phyloP scores from a whole-genome alignment of 1,140 invertebrate species.

The Diachasmimorpha longicaudata region DNA sequence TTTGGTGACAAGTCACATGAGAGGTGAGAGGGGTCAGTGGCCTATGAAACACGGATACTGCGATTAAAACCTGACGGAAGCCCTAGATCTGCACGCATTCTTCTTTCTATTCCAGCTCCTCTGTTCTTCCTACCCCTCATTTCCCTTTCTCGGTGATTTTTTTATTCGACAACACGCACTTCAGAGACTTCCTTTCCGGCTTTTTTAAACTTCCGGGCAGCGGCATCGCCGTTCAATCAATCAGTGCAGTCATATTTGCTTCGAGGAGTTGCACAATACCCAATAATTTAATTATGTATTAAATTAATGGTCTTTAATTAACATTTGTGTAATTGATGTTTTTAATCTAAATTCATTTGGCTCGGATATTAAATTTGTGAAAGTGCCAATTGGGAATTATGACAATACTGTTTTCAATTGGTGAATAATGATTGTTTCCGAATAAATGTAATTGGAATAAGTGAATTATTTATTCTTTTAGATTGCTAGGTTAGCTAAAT shows the following conservation, averaged over 20 bases:
- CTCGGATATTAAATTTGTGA: no score
- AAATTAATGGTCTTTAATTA: background rate
- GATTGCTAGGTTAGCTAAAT: no score
- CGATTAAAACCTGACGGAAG: background rate
- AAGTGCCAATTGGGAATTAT: no score
- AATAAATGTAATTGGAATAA: no score
- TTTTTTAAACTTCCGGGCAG: background rate
- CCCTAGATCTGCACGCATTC: background rate
- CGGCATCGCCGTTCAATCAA: background rate
- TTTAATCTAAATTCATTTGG: no score
- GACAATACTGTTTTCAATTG: no score
- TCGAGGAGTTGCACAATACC: no score
- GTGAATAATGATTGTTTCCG: no score
- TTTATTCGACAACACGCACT: conserved; percentile 6
- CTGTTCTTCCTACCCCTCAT: background rate
- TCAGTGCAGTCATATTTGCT: background rate
- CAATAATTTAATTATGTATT: background rate
- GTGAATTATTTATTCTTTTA: no score
- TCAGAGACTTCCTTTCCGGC: conserved; percentile 23
- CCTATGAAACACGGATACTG: conserved; percentile 25
- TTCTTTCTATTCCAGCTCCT: background rate
- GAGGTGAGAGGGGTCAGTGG: conserved; percentile 26
- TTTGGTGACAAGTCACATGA: background rate
- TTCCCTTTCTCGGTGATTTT: background rate
- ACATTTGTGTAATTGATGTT: background rate